These are phyloP conservation scores for Tigriopus japonicus DNA, from an alignment of 1,140 invertebrate genomes.

Conservation along the genomic window DNA sequence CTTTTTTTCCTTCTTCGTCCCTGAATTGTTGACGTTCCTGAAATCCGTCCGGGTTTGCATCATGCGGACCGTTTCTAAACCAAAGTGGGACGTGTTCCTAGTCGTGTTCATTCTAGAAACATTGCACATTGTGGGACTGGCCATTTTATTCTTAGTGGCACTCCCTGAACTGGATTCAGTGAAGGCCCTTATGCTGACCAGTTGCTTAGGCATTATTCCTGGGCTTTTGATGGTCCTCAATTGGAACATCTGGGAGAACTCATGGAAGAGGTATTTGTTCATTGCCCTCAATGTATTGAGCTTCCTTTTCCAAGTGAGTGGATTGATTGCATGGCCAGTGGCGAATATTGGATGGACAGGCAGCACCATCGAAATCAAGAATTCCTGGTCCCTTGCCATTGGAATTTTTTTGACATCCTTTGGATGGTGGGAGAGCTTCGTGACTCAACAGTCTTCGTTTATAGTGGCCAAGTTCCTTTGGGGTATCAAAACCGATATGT, in stretches of 20 bases:
- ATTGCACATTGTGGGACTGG: neutral
- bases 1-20: neutral
- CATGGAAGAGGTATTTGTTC: neutral
- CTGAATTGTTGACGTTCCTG: neutral
- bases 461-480: neutral
- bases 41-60: neutral
- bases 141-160: neutral
- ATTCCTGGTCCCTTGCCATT: neutral
- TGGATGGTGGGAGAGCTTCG: conserved; percentile 34
- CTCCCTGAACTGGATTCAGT: neutral
- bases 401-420: conserved; percentile 21
- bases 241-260: neutral
- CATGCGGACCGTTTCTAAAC: neutral
- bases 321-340: neutral
- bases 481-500: neutral
- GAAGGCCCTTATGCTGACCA: neutral
- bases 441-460: conserved; percentile 19
- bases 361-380: neutral
- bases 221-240: neutral
- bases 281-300: neutral
- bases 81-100: neutral
- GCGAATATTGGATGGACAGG: neutral
- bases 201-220: neutral
- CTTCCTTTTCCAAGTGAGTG: neutral
- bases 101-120: neutral